Base-by-base conservation (phyloP, 2,888 invertebrate species). In the Zele albiditarsus region DNA sequence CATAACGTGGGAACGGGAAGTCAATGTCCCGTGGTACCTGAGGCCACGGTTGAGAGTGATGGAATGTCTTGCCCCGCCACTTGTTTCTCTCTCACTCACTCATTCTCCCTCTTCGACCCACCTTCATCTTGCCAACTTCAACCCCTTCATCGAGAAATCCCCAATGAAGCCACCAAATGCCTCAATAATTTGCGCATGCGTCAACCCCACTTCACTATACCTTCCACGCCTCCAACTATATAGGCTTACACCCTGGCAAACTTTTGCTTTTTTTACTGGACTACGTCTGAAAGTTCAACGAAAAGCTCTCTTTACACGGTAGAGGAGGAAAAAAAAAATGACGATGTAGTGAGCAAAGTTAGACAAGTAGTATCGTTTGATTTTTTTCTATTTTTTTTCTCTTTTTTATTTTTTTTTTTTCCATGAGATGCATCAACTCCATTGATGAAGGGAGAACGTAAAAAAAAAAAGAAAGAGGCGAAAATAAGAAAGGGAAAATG, bases 151-250 rank as follows among this genome's bases (percentile, higher is more conserved):
- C 60, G 27, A 25, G n/a, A 25, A 25, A 14, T 14, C 28, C 14
- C 60, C 28, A 28, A 60, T 27, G 49, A 33, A 60, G 57, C 73
- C 68, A 62, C 69, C 62, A 69, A 74, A 58, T 66, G 74, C 73
- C 66, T 76, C 12, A 76, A 70, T 71, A 75, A 73, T 60, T 74
- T 74, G 76, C 81, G 80, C 82, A 77, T 78, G 81, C 80, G 81
- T 80, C 31, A 62, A 76, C 76, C 77, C 78, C 80, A 79, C 75
- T 78, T 79, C 78, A 70, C 79, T 72, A 70, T 84, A 71, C 82
- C 82, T 81, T 86, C 86, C 86, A 86, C 86, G 86, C 86, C 85
- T 86, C 84, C 85, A 79, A 80, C 81, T 82, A 83, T 67, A 65
- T 85, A 85, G 84, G 86, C 85, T 85, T 82, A 78, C 76, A 80